A percentile compares a stretch with the other conserved stretches of the same genome.
These are phyloP conservation scores for Aeoliscus strigatus DNA, from an alignment of 2,797 vertebrate genomes.

Conservation along the genomic window DNA sequence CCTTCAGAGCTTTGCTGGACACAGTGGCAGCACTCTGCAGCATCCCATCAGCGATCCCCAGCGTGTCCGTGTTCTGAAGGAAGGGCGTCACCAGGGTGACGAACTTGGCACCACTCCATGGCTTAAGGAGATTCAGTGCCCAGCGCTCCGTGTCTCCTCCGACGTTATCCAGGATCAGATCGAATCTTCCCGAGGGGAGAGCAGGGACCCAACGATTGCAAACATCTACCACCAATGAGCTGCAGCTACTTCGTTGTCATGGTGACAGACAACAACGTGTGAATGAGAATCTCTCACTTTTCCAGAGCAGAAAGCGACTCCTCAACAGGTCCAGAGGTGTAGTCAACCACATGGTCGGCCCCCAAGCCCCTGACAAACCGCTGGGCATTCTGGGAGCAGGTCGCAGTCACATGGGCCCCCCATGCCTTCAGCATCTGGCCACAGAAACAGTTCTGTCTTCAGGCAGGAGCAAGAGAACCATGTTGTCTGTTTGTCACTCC, in stretches of 20 bases:
- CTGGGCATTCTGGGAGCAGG: slow-evolving; percentile 85
- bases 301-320: slow-evolving; percentile 76
- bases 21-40: too few relatives aligned
- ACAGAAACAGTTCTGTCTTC: too few relatives aligned
- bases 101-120: slow-evolving; percentile 89
- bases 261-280: too few relatives aligned
- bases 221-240: too few relatives aligned
- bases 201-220: too few relatives aligned
- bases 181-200: too few relatives aligned
- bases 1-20: too few relatives aligned
- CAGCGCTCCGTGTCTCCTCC: slow-evolving; percentile 85
- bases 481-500: too few relatives aligned
- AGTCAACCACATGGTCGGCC: slow-evolving; percentile 85
- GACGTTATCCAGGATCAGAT: slow-evolving; percentile 86
- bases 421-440: slow-evolving; percentile 86
- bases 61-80: slow-evolving; percentile 79
- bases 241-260: too few relatives aligned
- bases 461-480: too few relatives aligned
- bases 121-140: slow-evolving; percentile 80
- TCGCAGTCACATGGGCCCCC: slow-evolving; percentile 87
- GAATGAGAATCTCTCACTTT: too few relatives aligned
- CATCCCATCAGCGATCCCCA: slow-evolving; percentile 83
- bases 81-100: slow-evolving; percentile 89
- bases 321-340: slow-evolving; percentile 72
- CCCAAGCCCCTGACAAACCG: slow-evolving; percentile 82